Evolutionary conservation across 2,113 vertebrate genomes (phyloP).

Genomic region (Puntigrus tetrazona): DNA sequence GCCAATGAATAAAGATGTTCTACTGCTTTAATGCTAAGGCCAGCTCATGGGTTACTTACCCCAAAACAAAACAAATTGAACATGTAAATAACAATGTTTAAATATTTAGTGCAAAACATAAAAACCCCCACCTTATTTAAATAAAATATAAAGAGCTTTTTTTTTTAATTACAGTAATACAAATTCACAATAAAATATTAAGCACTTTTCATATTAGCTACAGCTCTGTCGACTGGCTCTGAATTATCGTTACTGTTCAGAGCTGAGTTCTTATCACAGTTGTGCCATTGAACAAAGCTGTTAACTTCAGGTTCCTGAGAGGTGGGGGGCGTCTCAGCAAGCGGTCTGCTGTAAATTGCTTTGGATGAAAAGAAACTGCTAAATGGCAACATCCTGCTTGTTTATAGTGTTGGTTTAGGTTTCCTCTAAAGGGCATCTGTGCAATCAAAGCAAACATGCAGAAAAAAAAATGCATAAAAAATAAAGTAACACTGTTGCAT

Average conservation of each 20-base stretch:
- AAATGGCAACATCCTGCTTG: neutral
- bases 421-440: neutral
- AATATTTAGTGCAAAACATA: too few relatives aligned
- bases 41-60: neutral
- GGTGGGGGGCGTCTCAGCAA: neutral
- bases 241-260: neutral
- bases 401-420: slow-evolving; percentile 1
- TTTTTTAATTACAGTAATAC: neutral
- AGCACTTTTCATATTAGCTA: neutral
- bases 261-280: neutral
- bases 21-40: neutral
- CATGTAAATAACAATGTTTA: too few relatives aligned
- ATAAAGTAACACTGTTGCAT: neutral
- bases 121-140: too few relatives aligned
- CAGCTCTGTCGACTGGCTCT: neutral
- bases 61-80: too few relatives aligned
- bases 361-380: slow-evolving; percentile 8
- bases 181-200: neutral
- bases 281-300: neutral
- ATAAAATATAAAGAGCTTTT: too few relatives aligned
- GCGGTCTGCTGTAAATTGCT: neutral
- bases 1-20: neutral
- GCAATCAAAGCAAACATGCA: neutral
- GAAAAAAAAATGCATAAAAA: neutral
- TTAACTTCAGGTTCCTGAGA: neutral